Percentiles rank a stretch among this genome's conserved stretches.
Conservation (phyloP, 2,797 vertebrate species). For the Mallotus villosus region DNA sequence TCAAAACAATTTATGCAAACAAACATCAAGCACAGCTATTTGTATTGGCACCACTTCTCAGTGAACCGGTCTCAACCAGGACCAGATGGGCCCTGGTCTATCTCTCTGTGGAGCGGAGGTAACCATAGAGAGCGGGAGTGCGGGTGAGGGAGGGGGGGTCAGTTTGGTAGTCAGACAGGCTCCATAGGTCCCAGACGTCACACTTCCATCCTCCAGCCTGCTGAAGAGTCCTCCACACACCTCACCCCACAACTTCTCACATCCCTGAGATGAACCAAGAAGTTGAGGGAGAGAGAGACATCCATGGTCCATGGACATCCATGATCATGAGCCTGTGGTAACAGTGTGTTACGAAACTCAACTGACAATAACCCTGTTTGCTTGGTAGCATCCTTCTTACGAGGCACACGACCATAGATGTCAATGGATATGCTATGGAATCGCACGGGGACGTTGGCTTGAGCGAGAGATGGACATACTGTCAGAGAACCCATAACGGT, state of each 20-base stretch:
- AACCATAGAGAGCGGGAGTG: conserved; percentile 55
- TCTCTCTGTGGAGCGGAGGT: conserved; percentile 74
- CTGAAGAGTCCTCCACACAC: conserved; percentile 27
- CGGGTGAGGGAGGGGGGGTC: neutral
- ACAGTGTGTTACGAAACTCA: no score
- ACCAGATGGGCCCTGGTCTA: conserved; percentile 83
- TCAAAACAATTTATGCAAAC: conserved; percentile 98
- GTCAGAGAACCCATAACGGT: conserved; percentile 35
- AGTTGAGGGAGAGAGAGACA: no score
- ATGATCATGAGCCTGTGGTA: no score
- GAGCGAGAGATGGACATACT: conserved; percentile 23
- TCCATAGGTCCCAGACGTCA: conserved; percentile 16
- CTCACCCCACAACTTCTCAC: conserved; percentile 49
- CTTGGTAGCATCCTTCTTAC: no score
- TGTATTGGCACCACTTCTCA: conserved; percentile 91
- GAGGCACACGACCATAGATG: no score
- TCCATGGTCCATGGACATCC: no score
- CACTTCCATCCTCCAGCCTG: conserved; percentile 40
- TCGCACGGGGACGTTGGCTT: conserved; percentile 9
- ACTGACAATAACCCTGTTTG: no score
- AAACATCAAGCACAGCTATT: conserved; percentile 94
- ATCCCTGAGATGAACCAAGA: conserved; percentile 13
- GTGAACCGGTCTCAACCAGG: conserved; percentile 89
- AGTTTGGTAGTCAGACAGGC: conserved; percentile 42
- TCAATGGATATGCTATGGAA: conserved; percentile 20